Base-by-base conservation (phyloP, 2,888 invertebrate genomes). In the Thereva unica region DNA sequence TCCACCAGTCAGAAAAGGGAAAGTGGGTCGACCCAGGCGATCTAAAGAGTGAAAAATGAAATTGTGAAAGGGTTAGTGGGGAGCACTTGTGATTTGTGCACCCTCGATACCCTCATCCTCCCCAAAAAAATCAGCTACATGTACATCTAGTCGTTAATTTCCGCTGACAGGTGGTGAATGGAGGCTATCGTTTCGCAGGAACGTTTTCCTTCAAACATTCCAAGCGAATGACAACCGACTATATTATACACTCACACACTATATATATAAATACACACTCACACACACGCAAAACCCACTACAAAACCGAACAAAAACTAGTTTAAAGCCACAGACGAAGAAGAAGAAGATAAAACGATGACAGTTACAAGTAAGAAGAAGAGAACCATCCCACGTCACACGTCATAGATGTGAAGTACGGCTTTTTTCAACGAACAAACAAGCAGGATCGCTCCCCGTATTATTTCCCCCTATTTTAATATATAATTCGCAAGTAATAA, bases 1-100 rank as follows among this genome's bases (percentile, higher is more conserved):
- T 71, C 87, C 89, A 77, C 87, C 88, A 12, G 89, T 91, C 76
- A 87, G 93, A 82, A 93, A 93, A 84, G 93, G 93, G 82, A 93
- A 93, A 83, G 79, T 79, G 41, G 93, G 93, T 69, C 86, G 93
- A 78, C 93, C 93, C 80, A 87, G 93, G 81, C 86, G 93, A 80
- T 91, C 91, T 84, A 87, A 93, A 80, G 93, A 93, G 89, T 93
- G 92, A 92, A 70, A 63, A 44, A 38, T 50, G 49, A 38, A 12
- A 61, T 40, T 50, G 23, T 50, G 40, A 34, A 41, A 23, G 40
- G 61, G 41, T 35, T 35, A 47, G 44, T n/a, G 44, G n/a, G 44
- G 44, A 44, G 2, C n/a, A n/a, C n/a, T 44, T 9, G 7, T 34
- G 57, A 37, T 38, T 49, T 12, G 9, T n/a, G 49, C 9, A n/a